These are phyloP conservation scores for Empis stercorea DNA, from an alignment of 2,888 invertebrate species.

Conservation along the genomic window DNA sequence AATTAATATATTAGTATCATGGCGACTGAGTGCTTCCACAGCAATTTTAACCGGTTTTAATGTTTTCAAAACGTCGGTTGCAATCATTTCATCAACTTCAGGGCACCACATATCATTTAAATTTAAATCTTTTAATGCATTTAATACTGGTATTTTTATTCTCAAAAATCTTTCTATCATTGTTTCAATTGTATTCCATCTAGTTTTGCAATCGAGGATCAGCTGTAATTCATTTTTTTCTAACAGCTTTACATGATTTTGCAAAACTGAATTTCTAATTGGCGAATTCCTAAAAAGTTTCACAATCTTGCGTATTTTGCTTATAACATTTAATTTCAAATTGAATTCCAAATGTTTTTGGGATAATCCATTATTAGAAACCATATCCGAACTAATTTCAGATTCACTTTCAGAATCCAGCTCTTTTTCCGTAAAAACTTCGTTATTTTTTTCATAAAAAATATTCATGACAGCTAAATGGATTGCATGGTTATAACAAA, in stretches of 20 bases:
- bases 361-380: neutral
- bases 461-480: neutral
- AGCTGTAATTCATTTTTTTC: neutral
- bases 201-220: neutral
- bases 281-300: neutral
- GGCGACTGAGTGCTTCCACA: neutral
- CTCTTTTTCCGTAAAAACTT: too few species aligned
- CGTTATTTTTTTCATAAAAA: neutral
- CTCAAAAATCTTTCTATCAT: neutral
- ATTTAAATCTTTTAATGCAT: neutral
- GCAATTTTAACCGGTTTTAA: neutral
- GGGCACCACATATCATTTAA: neutral
- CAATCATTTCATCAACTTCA: neutral
- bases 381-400: too few species aligned
- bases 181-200: neutral
- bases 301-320: too few species aligned
- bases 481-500: slow-evolving; percentile 4
- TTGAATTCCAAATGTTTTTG: too few species aligned
- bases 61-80: too few species aligned
- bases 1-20: neutral
- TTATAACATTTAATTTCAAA: too few species aligned
- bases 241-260: neutral
- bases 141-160: neutral
- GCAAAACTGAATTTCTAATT: neutral
- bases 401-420: neutral